These are phyloP conservation scores for Lanius collurio DNA, from an alignment of 2,113 vertebrate species.

Conservation along the genomic window DNA sequence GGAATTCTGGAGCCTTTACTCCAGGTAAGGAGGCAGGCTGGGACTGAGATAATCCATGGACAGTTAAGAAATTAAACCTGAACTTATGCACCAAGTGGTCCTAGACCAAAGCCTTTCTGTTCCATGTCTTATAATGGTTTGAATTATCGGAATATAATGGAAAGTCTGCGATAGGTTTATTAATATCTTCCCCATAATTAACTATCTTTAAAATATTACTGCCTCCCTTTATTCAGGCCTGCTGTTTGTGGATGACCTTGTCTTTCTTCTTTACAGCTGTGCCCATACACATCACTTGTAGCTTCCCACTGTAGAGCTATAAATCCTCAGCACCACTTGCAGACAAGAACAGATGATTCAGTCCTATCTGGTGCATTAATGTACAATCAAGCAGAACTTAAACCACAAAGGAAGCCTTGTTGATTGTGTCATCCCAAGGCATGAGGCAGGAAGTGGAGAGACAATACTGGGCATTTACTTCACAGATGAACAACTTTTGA, in stretches of 20 bases:
- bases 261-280: background rate
- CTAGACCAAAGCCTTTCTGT: background rate
- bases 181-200: background rate
- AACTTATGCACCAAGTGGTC: background rate
- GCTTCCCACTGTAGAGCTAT: background rate
- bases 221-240: background rate
- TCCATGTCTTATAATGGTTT: background rate
- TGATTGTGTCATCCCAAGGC: constrained; percentile 23
- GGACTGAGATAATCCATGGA: background rate
- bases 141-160: background rate
- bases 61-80: background rate
- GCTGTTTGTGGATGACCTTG: background rate
- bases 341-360: constrained; percentile 4
- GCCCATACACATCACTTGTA: background rate
- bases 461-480: constrained; percentile 33
- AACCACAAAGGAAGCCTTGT: constrained; percentile 48
- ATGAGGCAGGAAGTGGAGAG: constrained; percentile 40
- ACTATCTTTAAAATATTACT: background rate
- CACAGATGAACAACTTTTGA: constrained; percentile 35
- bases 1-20: background rate
- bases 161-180: background rate
- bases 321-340: background rate
- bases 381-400: background rate
- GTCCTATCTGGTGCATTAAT: background rate
- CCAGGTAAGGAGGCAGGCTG: background rate